phyloP scores from a whole-genome alignment of 2,113 vertebrate genomes.

The Zosterops lateralis region DNA sequence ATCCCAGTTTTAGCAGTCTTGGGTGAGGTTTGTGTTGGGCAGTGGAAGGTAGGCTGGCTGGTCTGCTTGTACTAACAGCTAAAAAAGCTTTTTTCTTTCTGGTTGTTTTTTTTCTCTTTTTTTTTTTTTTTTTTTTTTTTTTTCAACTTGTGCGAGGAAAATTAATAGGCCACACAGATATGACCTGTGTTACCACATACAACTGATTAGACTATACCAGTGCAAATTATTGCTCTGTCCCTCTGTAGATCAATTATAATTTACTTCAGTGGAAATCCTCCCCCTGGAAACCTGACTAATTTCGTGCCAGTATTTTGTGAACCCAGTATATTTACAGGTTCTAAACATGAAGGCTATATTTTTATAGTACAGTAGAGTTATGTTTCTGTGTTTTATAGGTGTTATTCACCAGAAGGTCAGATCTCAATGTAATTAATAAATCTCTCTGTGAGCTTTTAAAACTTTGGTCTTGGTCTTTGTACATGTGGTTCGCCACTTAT shows the following conservation, averaged over 20 bases:
- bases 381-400: neutral
- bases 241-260: neutral
- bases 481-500: rapidly evolving
- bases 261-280: neutral
- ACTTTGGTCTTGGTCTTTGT: neutral
- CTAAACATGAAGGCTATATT: neutral
- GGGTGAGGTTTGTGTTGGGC: neutral
- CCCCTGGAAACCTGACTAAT: neutral
- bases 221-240: neutral
- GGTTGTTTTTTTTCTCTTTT: no score
- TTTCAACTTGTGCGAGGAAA: neutral
- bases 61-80: rapidly evolving
- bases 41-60: neutral
- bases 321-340: neutral
- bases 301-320: neutral
- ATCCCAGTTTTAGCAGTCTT: neutral
- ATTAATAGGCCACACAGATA: rapidly evolving
- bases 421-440: neutral
- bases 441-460: neutral
- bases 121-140: no score
- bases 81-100: neutral
- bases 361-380: neutral
- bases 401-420: neutral
- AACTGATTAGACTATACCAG: neutral
- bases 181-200: neutral